Evolutionary conservation across 2,888 invertebrate genomes (phyloP).

Genomic region (Alcis repandata): DNA sequence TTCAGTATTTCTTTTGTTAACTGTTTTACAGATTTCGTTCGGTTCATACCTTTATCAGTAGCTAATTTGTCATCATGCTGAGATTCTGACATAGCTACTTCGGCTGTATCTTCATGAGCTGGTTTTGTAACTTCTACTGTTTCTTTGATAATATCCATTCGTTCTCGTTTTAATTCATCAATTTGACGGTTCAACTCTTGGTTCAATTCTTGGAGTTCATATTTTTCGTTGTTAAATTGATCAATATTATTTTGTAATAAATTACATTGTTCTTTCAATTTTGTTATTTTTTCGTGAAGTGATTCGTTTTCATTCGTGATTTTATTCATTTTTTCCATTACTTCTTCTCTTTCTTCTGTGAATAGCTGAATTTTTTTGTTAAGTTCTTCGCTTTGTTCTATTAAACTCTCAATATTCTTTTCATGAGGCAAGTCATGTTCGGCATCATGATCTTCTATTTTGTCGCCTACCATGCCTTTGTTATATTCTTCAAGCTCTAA

Average conservation of each 20-base stretch:
- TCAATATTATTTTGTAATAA: slow-evolving; percentile 76
- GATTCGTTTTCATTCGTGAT: slow-evolving; percentile 88
- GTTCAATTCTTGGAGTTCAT: slow-evolving; percentile 68
- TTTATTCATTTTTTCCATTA: slow-evolving; percentile 89
- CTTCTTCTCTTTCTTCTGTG: slow-evolving; percentile 89
- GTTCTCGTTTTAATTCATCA: slow-evolving; percentile 76
- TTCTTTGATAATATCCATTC: slow-evolving; percentile 77
- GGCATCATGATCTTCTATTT: slow-evolving; percentile 55
- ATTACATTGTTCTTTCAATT: slow-evolving; percentile 83
- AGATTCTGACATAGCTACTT: slow-evolving; percentile 62
- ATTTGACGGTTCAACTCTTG: slow-evolving; percentile 75
- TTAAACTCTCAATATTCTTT: slow-evolving; percentile 86
- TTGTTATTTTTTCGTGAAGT: slow-evolving; percentile 80
- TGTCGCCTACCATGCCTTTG: slow-evolving; percentile 76
- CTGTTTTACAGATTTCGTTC: slow-evolving; percentile 80
- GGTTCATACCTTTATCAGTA: slow-evolving; percentile 71
- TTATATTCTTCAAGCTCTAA: slow-evolving; percentile 90
- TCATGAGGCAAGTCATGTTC: slow-evolving; percentile 62
- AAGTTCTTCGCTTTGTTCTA: slow-evolving; percentile 89
- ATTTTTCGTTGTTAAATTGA: slow-evolving; percentile 78
- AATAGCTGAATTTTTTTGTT: slow-evolving; percentile 90
- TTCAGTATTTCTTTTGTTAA: slow-evolving; percentile 84
- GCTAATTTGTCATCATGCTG: slow-evolving; percentile 73
- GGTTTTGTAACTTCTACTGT: slow-evolving; percentile 73
- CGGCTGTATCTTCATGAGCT: slow-evolving; percentile 65